Evolutionary conservation across 2,797 vertebrate genomes (phyloP), one percentile per base, ranked within the genome.

Genomic region (Chiroxiphia lanceolata): DNA sequence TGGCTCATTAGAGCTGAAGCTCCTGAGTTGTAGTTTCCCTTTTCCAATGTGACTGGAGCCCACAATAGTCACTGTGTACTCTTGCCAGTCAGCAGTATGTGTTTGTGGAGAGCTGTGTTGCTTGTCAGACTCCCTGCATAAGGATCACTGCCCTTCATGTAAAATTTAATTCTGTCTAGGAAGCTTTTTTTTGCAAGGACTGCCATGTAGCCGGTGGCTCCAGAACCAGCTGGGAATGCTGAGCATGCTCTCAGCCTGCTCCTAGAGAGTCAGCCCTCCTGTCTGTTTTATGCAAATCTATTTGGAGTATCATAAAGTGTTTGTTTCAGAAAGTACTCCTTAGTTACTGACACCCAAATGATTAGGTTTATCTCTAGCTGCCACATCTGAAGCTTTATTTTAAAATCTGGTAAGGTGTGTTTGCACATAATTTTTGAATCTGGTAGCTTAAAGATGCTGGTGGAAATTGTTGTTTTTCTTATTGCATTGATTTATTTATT

Each of bases 21-120:
- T 77, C 74, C 44, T 34, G 67, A 31, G 7, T 67, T 93, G 84
- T 78, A 83, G 92, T 89, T 95, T 94, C 68, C 79, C 70, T 83
- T 96, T 96, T 82, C 47, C 68, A 83, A 18, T 40, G 57, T 53
- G 60, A 81, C 63, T 5, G 4, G 50, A 79, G 51, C 65, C 48
- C 25, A 17, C 2, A 33, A 27, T 27, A 25, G 82, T 77, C 54
- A 67, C 48, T 9, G 6, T 29, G 26, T 13, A 19, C 74, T 76
- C 26, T n/a, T 79, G 21, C 5, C 45, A 15, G 5, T 74, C 40
- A 60, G 67, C 33, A 11, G 33, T n/a, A 51, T 17, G 3, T 19
- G 36, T 47, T 69, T 77, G 34, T 2, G 7, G 40, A 51, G 33
- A 44, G 31, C 31, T 29, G 23, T 42, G 34, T 38, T 0, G 0